Evolutionary conservation across 2,113 vertebrate genomes (phyloP), one percentile per base, ranked within the genome.

Genomic region (Brevimyrus niger): DNA sequence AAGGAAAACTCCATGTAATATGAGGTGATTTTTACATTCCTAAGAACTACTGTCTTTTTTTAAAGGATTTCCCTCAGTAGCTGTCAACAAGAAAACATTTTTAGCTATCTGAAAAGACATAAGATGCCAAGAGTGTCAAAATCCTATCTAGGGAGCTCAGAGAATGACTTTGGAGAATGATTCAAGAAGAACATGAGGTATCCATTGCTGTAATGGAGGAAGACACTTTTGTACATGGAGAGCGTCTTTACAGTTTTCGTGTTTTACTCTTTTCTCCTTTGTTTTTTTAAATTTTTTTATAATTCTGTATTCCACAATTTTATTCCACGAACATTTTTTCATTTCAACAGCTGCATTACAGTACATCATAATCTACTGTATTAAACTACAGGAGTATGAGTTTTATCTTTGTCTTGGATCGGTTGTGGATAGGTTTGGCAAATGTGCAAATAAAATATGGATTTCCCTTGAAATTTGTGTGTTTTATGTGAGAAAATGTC

Each of bases 211-310:
- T 31, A 31, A 69, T 11, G 10, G n/a, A 69, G n/a, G n/a, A 31
- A 27, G 61, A 31, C 2, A 27, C 27, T 31, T 69, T 31, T 69
- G 61, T 27, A 69, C 10, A 69, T 3, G n/a, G n/a, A 69, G n/a
- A 69, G 61, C 3, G 3, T 69, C 9, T 69, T 69, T 69, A 31
- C 27, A 69, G 61, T 69, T 69, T 27, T 11, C 13, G 82, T 31
- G 23, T 86, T 84, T 55, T 88, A 73, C 50, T 42, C 86, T 23
- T 87, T 4, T 86, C 42, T 89, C 83, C 89, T 89, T 46, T 90
- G 76, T 61, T 21, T n/a, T 73, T 89, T 42, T 35, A 53, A 10
- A 10, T 27, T n/a, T 27, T 31, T 69, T 31, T 0, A 69, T 69
- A 65, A 65, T 65, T 65, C 9, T 65, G n/a, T 31, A 69, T 69